Conservation (phyloP, 2,888 invertebrate genomes). For the Homarus gammarus region DNA sequence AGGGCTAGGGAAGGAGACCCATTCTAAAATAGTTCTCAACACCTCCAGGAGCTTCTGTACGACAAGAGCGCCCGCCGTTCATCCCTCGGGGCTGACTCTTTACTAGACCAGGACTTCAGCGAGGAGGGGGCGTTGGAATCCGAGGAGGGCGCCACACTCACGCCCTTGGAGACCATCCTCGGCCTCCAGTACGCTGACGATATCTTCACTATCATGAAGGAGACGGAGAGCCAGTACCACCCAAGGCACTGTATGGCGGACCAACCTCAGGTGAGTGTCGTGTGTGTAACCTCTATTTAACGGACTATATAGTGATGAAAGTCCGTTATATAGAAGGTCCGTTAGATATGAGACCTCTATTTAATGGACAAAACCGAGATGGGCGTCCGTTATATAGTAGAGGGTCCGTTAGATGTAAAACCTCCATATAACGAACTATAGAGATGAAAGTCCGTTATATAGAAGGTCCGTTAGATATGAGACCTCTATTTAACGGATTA, state of each 20-base stretch:
- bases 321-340: too few species aligned
- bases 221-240: constrained; percentile 49
- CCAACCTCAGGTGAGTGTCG: constrained; percentile 67
- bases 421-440: too few species aligned
- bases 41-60: constrained; percentile 19
- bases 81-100: constrained; percentile 72
- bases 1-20: too few species aligned
- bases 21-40: too few species aligned
- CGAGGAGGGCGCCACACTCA: constrained; percentile 17
- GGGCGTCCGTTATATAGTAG: not conserved
- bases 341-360: too few species aligned
- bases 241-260: constrained; percentile 58
- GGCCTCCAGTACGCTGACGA: constrained; percentile 72
- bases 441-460: too few species aligned
- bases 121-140: constrained; percentile 51
- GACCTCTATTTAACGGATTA: too few species aligned
- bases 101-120: constrained; percentile 69
- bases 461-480: too few species aligned
- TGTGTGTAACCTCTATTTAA: too few species aligned
- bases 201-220: constrained; percentile 52
- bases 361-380: not conserved
- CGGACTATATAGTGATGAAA: too few species aligned
- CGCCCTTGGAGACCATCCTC: constrained; percentile 53
- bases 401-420: too few species aligned
- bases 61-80: constrained; percentile 64